A percentile compares a stretch with the other conserved stretches of the same genome.
phyloP scores from a whole-genome alignment of 2,797 vertebrate genomes.

The Eleutherodactylus coqui region DNA sequence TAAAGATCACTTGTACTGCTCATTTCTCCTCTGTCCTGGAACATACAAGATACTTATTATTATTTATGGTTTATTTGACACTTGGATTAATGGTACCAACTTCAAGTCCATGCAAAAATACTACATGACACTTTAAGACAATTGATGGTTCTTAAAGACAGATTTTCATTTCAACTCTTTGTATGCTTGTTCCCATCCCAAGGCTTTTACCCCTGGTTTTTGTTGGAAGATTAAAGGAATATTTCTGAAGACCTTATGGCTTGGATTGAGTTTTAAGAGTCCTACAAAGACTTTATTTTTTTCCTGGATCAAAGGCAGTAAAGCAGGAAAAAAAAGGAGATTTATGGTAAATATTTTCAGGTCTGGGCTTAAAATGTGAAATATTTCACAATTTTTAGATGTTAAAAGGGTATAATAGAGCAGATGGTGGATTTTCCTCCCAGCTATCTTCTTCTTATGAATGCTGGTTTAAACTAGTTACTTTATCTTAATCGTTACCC shows the following conservation, averaged over 20 bases:
- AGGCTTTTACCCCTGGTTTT: background rate
- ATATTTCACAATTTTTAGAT: slow-evolving; percentile 19
- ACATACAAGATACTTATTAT: slow-evolving; percentile 21
- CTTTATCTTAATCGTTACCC: slow-evolving; percentile 55
- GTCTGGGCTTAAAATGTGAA: slow-evolving; percentile 29
- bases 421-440: slow-evolving; percentile 57
- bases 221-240: slow-evolving; percentile 53
- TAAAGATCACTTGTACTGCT: slow-evolving; percentile 2
- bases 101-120: slow-evolving; percentile 26
- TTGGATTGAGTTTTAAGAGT: slow-evolving; percentile 62
- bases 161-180: background rate
- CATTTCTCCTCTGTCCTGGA: slow-evolving; percentile 28
- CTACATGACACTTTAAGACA: slow-evolving; percentile 40
- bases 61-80: slow-evolving; percentile 33
- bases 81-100: slow-evolving; percentile 32
- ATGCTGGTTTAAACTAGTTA: slow-evolving; percentile 54
- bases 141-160: slow-evolving; percentile 37
- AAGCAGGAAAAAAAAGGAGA: slow-evolving; percentile 32
- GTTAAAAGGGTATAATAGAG: slow-evolving; percentile 25
- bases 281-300: slow-evolving; percentile 42
- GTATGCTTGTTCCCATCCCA: slow-evolving; percentile 28
- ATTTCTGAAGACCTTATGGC: slow-evolving; percentile 56
- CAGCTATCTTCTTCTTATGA: slow-evolving; percentile 43
- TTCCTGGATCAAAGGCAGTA: slow-evolving; percentile 50
- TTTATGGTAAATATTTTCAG: slow-evolving; percentile 61